Base-by-base conservation (phyloP, 2,113 vertebrate species). In the Osmerus eperlanus region DNA sequence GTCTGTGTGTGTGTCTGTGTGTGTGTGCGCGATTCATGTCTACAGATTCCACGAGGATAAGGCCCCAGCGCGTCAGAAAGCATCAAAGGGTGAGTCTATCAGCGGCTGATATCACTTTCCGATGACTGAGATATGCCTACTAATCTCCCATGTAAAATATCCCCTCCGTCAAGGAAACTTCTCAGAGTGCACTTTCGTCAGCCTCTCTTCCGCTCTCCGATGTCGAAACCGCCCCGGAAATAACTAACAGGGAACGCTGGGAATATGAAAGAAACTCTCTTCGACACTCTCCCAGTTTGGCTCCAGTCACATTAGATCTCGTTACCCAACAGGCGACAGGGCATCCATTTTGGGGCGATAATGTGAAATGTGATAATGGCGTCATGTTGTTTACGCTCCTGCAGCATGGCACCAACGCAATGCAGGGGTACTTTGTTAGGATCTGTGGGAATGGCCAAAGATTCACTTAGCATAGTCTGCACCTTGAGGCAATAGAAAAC, bases 131-230 rank as follows among this genome's bases (percentile, higher is more conserved):
- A 93, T 92, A 92, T 78, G 54, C 73, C 86, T 75, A 65, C 86
- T 83, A 89, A 93, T 92, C 88, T 86, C 19, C 75, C 90, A 85
- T 81, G 88, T 85, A 81, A 91, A 90, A 90, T 69, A 72, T 82
- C 86, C 74, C 62, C 78, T 87, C 86, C 82, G 84, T 71, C 70
- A 52, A 80, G 81, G 85, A 55, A 78, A 82, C 85, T 89, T 83
- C 83, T 87, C 83, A 7, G 69, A 85, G 83, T 81, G 79, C 85
- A 85, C 84, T 89, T 47, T 29, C 41, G 70, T 3, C 3, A 11
- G 29, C 25, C 61, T 60, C 65, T 56, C 25, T 77, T 55, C 32
- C 74, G 56, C 58, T 71, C 67, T 67, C 70, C 74, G 75, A 59
- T 9, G 7, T 8, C 21, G 21, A 70, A 68, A 54, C 41, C 29